Evolutionary conservation across 2,113 vertebrate genomes (phyloP).

Genomic region (Piprites chloris): DNA sequence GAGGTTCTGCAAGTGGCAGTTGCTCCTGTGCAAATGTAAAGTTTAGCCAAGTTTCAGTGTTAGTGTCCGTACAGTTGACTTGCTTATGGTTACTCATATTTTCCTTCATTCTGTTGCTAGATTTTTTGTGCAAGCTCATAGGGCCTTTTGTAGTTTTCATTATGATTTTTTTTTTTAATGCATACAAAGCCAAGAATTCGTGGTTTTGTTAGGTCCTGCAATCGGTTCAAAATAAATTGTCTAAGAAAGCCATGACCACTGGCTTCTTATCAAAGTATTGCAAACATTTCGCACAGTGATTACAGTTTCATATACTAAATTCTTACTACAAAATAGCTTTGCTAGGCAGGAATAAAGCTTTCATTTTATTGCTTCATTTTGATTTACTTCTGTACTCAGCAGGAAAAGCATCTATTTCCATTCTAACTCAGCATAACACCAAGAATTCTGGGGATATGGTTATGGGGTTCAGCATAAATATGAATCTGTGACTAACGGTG

Average conservation of each 20-base stretch:
- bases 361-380: constrained; percentile 37
- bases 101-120: not conserved
- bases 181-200: not conserved
- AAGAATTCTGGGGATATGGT: not conserved
- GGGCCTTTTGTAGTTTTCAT: not conserved
- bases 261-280: constrained; percentile 21
- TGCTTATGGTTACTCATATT: not conserved
- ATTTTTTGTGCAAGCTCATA: not conserved
- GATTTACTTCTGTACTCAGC: constrained; percentile 21
- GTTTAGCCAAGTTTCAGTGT: not conserved
- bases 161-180: not conserved
- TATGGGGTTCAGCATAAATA: not conserved
- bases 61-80: not conserved
- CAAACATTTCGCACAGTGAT: constrained; percentile 7
- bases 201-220: not conserved
- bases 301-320: constrained; percentile 11
- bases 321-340: constrained; percentile 9
- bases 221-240: not conserved
- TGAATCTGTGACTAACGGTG: not conserved
- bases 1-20: not conserved
- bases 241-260: not conserved
- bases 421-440: not conserved
- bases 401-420: not conserved
- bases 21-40: not conserved
- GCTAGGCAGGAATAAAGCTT: not conserved